These are phyloP conservation scores for Chiloscyllium punctatum DNA, from an alignment of 2,797 vertebrate species.

Conservation along the genomic window DNA sequence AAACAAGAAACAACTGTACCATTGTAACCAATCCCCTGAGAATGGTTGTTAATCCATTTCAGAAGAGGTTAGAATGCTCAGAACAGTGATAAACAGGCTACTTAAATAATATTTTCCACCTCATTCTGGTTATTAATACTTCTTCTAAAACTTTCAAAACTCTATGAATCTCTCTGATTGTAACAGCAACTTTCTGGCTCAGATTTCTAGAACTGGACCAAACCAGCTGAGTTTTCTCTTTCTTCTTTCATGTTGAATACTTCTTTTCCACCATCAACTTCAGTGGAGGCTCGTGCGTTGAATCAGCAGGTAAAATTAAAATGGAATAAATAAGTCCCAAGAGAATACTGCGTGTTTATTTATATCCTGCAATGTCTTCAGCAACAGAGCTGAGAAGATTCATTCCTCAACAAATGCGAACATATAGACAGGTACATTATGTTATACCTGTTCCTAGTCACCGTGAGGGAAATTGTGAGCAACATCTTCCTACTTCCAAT, in stretches of 20 bases:
- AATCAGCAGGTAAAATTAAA: not conserved
- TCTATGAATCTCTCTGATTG: not conserved
- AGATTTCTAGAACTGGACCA: not conserved
- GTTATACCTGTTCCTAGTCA: not conserved
- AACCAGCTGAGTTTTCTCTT: not conserved
- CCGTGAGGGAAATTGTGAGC: not conserved
- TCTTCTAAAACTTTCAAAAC: not conserved
- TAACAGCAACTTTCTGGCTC: not conserved
- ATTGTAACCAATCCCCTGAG: not conserved
- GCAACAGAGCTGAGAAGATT: not conserved
- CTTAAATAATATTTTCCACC: not conserved
- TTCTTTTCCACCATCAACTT: not conserved
- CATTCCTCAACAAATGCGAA: not conserved
- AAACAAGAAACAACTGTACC: not conserved
- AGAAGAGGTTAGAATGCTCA: not conserved
- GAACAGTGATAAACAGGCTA: not conserved
- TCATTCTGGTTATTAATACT: not conserved
- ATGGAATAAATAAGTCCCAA: not conserved
- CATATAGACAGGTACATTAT: not conserved
- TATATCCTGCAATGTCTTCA: not conserved
- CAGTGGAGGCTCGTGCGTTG: not conserved
- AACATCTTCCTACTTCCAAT: not conserved
- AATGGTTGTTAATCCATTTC: not conserved
- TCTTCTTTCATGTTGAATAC: not conserved
- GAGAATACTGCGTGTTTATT: not conserved